These are phyloP conservation scores for Chinchilla lanigera DNA, from an alignment of 2,113 vertebrate species.

Conservation along the genomic window DNA sequence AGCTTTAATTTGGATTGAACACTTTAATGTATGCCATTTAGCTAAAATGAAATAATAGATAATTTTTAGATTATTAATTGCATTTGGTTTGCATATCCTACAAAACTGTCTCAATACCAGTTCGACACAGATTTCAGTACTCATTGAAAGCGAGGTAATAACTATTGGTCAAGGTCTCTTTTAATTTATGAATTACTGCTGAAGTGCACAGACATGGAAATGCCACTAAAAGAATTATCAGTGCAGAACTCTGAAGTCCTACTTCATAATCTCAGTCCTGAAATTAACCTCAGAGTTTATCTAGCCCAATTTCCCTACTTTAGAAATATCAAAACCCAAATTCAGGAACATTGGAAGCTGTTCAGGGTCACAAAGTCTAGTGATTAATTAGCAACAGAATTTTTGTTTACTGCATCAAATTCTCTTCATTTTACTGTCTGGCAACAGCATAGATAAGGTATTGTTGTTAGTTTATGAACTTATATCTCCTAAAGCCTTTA, in stretches of 20 bases:
- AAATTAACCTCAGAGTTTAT: constrained; percentile 24
- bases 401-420: neutral
- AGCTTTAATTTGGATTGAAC: constrained; percentile 1
- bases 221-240: neutral
- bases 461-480: constrained; percentile 29
- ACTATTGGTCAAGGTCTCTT: constrained; percentile 42
- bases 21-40: constrained; percentile 47
- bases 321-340: constrained; percentile 53
- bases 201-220: constrained; percentile 1
- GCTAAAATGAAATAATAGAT: constrained; percentile 25
- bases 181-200: constrained; percentile 27
- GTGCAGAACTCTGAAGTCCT: constrained; percentile 31
- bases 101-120: constrained; percentile 26
- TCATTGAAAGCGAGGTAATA: constrained; percentile 21
- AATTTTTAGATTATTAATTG: constrained; percentile 31
- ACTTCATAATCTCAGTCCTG: constrained; percentile 28
- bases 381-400: constrained; percentile 2
- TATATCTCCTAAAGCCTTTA: constrained; percentile 43
- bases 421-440: constrained; percentile 37
- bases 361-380: constrained; percentile 29
- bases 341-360: neutral
- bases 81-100: constrained; percentile 37
- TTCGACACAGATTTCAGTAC: constrained; percentile 32
- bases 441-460: neutral
- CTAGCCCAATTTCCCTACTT: constrained; percentile 23